Percentiles rank a stretch among this genome's conserved stretches.
Conservation (phyloP, 2,888 invertebrate genomes). For the Flexamia atlantica region DNA sequence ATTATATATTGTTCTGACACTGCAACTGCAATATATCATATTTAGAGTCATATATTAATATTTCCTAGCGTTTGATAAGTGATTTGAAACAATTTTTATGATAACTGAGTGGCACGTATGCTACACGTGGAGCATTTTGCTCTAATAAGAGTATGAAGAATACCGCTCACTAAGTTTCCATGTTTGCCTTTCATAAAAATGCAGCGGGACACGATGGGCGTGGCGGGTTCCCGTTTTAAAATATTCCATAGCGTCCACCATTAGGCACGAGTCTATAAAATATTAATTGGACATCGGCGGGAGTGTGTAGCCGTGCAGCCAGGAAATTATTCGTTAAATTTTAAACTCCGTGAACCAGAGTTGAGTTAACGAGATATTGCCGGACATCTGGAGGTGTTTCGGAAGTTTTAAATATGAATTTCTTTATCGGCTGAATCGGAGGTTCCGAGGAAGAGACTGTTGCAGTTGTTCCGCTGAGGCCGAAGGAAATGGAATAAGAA, state of each 20-base stretch:
- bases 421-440: no score
- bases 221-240: conserved; percentile 7
- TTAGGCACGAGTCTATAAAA: conserved; percentile 14
- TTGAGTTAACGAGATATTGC: background rate
- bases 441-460: no score
- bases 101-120: no score
- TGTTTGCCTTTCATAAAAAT: conserved; percentile 24
- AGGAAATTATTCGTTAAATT: conserved; percentile 32
- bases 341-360: background rate
- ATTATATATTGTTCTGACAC: no score
- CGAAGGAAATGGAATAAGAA: no score
- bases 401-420: background rate
- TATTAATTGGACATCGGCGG: conserved; percentile 22
- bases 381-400: conserved; percentile 1
- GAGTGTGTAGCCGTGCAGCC: background rate
- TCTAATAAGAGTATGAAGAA: no score
- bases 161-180: conserved; percentile 3
- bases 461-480: no score
- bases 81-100: no score
- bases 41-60: no score
- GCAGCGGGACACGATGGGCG: conserved; percentile 11
- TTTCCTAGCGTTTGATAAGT: no score
- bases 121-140: no score
- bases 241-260: conserved; percentile 26
- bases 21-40: no score